Percentiles rank a stretch among this genome's conserved stretches.
phyloP scores from a whole-genome alignment of 2,888 invertebrate species.

The Abscondita cerata region DNA sequence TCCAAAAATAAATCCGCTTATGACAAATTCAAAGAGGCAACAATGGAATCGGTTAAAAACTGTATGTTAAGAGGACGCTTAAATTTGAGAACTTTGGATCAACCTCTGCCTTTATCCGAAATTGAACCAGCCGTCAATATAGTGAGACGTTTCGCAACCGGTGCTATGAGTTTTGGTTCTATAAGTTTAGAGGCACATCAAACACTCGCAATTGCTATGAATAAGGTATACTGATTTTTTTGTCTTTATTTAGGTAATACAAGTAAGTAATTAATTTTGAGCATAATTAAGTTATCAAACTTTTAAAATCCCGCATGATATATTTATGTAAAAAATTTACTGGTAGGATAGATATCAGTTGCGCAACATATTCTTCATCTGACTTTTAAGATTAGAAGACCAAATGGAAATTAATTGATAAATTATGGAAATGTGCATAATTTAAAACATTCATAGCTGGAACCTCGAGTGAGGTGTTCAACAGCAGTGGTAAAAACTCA shows the following conservation, averaged over 20 bases:
- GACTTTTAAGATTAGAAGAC: constrained; percentile 1
- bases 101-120: constrained; percentile 82
- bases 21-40: constrained; percentile 84
- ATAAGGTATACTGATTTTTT: constrained; percentile 61
- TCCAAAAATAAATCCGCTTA: constrained; percentile 85
- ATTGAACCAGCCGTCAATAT: constrained; percentile 95
- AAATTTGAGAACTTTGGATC: constrained; percentile 79
- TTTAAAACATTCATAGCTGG: neutral
- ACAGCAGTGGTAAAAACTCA: constrained; percentile 12
- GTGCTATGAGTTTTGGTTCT: constrained; percentile 68
- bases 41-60: constrained; percentile 81
- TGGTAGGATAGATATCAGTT: constrained; percentile 6
- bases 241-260: constrained; percentile 1
- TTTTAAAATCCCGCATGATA: neutral
- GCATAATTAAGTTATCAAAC: too few species aligned
- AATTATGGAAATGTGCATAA: neutral
- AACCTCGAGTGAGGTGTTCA: constrained; percentile 10
- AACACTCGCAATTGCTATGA: constrained; percentile 96
- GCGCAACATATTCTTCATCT: constrained; percentile 1
- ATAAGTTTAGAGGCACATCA: constrained; percentile 97
- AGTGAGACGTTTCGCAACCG: constrained; percentile 92
- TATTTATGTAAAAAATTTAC: constrained; percentile 5
- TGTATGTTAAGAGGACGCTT: constrained; percentile 95
- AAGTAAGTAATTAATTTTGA: constrained; percentile 12
- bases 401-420: neutral